Conservation (phyloP, 2,888 invertebrate species). For the Cerastoderma edule region DNA sequence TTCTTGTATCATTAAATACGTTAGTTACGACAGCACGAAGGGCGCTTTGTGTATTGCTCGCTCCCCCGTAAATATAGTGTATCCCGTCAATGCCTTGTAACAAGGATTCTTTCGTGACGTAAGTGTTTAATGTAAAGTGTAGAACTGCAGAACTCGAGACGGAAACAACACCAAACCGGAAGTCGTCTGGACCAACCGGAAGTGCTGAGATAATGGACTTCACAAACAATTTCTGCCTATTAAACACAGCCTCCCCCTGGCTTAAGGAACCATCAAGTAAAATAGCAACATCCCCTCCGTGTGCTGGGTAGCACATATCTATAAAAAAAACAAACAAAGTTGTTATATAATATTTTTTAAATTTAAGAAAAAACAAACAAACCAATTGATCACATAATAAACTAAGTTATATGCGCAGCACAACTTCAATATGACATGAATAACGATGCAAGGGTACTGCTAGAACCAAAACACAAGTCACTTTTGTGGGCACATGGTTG, state of each 20-base stretch:
- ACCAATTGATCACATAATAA: neutral
- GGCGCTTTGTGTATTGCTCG: neutral
- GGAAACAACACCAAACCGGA: neutral
- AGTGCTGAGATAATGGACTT: neutral
- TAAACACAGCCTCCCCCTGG: neutral
- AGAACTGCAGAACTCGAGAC: neutral
- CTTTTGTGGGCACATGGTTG: neutral
- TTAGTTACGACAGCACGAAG: neutral
- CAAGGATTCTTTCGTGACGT: neutral
- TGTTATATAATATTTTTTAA: neutral
- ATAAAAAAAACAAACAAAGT: neutral
- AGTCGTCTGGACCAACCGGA: neutral
- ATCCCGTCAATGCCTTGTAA: neutral
- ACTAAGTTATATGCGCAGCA: neutral
- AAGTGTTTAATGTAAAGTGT: neutral
- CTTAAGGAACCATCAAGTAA: conserved; percentile 2
- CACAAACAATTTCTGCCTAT: neutral
- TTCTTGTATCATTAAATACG: neutral
- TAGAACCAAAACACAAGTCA: neutral
- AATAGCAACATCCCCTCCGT: neutral
- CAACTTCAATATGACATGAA: neutral
- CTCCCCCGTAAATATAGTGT: neutral
- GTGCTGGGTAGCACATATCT: neutral
- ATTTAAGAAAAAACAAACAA: neutral
- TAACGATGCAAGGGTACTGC: neutral